A percentile compares a stretch with the other conserved stretches of the same genome.
These are phyloP conservation scores for Cyrtorhinus lividipennis DNA, from an alignment of 1,140 invertebrate genomes.

Conservation along the genomic window DNA sequence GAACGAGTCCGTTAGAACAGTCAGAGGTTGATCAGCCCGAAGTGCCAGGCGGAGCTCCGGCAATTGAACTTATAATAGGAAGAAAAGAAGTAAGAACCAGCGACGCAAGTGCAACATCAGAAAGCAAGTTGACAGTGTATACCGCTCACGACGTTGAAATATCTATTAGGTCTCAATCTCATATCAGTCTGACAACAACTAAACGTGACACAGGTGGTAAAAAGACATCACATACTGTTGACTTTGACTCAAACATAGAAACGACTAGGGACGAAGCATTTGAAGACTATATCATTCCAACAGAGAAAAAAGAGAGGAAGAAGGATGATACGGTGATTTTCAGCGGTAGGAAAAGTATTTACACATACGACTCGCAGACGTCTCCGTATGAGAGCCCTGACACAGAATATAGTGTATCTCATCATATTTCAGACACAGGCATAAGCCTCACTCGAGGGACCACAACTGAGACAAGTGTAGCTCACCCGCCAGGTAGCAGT, in stretches of 20 bases:
- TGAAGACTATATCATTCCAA: constrained; percentile 25
- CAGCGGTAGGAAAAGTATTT: constrained; percentile 34
- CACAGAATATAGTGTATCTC: constrained; percentile 36
- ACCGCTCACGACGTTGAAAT: constrained; percentile 35
- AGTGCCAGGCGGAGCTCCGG: constrained; percentile 26
- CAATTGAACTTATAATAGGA: constrained; percentile 35
- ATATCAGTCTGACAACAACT: constrained; percentile 34
- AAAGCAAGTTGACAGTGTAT: constrained; percentile 35
- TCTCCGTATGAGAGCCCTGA: constrained; percentile 30
- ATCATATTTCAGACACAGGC: constrained; percentile 36
- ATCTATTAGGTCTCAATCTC: constrained; percentile 36
- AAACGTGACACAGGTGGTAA: constrained; percentile 29
- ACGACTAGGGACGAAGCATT: constrained; percentile 25
- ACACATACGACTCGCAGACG: constrained; percentile 31
- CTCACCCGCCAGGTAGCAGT: constrained; percentile 26
- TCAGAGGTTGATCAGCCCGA: constrained; percentile 24
- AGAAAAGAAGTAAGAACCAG: constrained; percentile 35
- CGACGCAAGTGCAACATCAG: constrained; percentile 35
- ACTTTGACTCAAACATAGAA: constrained; percentile 31
- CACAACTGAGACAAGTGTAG: constrained; percentile 32
- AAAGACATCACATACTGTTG: constrained; percentile 33
- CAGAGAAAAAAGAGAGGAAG: constrained; percentile 28
- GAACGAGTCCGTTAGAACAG: constrained; percentile 33
- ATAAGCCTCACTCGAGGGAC: constrained; percentile 36
- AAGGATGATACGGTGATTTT: constrained; percentile 36